Base-by-base conservation (phyloP, 2,888 invertebrate genomes). In the Polylopha cassiicola region DNA sequence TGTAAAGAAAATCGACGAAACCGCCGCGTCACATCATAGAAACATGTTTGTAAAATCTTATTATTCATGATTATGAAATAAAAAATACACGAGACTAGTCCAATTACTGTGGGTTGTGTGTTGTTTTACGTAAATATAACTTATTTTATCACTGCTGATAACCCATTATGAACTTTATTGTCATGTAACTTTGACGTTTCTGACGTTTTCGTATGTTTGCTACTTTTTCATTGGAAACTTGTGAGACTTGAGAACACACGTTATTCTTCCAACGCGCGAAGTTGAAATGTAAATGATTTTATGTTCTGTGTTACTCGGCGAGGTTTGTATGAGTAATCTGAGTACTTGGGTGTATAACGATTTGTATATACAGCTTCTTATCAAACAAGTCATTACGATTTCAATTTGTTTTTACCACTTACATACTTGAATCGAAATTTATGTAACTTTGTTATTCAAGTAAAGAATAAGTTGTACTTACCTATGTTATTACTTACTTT, bases 131-230 rank as follows among this genome's bases (percentile, higher is more conserved):
- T 44, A 59, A 62, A 65, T 55, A 51, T 47, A 44, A 39, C 41
- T 50, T 45, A 50, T 51, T 61, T 71, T 74, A 80, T 75, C 75
- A 59, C 36, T 44, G 46, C 37, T 65, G 84, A 82, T 84, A 84
- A 84, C 84, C 82, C 65, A 82, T 58, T 72, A 46, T 81, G 82
- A 84, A 79, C 84, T 75, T 50, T 78, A 73, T 47, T 33, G 54
- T 55, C 59, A 39, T 27, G 30, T 38, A 45, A 39, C 23, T 16
- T 48, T 57, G 54, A 45, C 47, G 46, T 50, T 50, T 24, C 24
- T 41, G 39, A 41, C 34, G 41, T 41, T 36, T 36, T n/a, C 20
- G 16, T 15, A 6, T 7, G 22, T 13, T 10, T 18, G 9, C 4
- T 2, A 14, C 9, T 16, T 8, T 6, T 41, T 41, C 29, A 29